These are phyloP conservation scores for Pristionchus fissidentatus DNA, from an alignment of 2,888 invertebrate species.

Conservation along the genomic window DNA sequence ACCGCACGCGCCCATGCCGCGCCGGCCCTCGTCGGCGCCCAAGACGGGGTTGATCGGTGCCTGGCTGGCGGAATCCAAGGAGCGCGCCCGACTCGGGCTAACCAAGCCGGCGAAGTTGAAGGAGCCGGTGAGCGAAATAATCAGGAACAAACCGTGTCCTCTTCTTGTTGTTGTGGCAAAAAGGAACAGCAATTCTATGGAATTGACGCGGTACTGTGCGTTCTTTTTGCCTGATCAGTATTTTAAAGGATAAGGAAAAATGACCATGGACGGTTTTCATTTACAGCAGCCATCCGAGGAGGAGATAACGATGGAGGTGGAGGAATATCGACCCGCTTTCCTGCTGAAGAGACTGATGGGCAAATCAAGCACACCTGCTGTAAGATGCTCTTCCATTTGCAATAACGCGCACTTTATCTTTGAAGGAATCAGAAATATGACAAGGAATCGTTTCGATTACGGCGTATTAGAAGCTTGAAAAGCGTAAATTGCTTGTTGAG, in stretches of 20 bases:
- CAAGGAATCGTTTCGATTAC: too few species aligned
- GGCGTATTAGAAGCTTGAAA: too few species aligned
- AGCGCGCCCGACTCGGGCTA: too few species aligned
- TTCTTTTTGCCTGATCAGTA: too few species aligned
- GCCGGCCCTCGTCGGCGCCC: conserved; percentile 7
- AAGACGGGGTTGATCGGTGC: background rate
- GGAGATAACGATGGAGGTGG: background rate
- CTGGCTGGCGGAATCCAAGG: background rate
- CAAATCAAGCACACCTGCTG: background rate
- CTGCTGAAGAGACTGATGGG: background rate
- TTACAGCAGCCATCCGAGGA: background rate
- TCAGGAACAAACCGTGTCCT: background rate
- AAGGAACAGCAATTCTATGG: background rate
- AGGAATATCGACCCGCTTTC: conserved; percentile 30
- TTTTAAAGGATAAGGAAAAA: too few species aligned
- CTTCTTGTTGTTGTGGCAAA: background rate
- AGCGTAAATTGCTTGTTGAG: background rate
- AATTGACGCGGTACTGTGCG: too few species aligned
- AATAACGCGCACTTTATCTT: too few species aligned
- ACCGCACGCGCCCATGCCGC: background rate
- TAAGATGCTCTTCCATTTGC: too few species aligned
- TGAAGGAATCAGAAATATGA: too few species aligned
- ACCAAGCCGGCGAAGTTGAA: background rate
- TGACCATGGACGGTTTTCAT: background rate
- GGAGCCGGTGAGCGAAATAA: background rate